Evolutionary conservation across 92 coral and sea anemone genomes (phyloP).

Genomic region (Siderastrea siderea): DNA sequence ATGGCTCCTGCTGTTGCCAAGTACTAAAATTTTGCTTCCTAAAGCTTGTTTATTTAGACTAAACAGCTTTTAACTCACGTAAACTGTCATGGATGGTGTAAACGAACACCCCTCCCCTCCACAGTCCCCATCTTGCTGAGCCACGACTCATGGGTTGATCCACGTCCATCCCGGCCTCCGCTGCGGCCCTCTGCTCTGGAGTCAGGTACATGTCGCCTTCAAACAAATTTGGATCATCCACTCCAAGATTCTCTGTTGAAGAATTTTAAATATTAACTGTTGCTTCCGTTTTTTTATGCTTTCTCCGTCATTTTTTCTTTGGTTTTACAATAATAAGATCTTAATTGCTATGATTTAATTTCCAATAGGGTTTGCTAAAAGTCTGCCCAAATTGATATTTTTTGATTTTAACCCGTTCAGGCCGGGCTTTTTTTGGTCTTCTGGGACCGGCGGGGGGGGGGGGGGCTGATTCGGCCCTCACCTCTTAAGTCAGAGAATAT

Average conservation of each 20-base stretch:
- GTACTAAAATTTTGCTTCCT: too few relatives aligned
- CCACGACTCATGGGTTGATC: constrained; percentile 57
- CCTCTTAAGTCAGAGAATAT: too few relatives aligned
- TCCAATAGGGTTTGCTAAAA: too few relatives aligned
- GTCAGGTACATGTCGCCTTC: constrained; percentile 75
- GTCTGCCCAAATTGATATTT: too few relatives aligned
- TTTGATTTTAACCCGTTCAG: too few relatives aligned
- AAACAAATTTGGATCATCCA: constrained; percentile 64
- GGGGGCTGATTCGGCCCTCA: too few relatives aligned
- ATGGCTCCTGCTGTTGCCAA: too few relatives aligned
- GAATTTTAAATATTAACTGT: background rate
- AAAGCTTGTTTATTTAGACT: too few relatives aligned
- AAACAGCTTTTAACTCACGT: constrained; percentile 36
- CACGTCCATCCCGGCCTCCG: constrained; percentile 62
- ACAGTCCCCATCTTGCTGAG: constrained; percentile 66
- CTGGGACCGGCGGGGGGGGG: too few relatives aligned
- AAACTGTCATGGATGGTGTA: constrained; percentile 72
- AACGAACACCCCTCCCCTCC: constrained; percentile 80
- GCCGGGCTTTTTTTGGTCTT: too few relatives aligned
- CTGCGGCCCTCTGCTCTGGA: constrained; percentile 60
- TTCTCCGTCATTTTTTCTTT: background rate
- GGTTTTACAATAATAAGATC: too few relatives aligned
- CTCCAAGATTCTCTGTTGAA: constrained; percentile 42
- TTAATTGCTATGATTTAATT: too few relatives aligned
- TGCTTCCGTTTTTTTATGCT: background rate